phyloP scores from a whole-genome alignment of 2,113 vertebrate genomes.

The Neofelis nebulosa region DNA sequence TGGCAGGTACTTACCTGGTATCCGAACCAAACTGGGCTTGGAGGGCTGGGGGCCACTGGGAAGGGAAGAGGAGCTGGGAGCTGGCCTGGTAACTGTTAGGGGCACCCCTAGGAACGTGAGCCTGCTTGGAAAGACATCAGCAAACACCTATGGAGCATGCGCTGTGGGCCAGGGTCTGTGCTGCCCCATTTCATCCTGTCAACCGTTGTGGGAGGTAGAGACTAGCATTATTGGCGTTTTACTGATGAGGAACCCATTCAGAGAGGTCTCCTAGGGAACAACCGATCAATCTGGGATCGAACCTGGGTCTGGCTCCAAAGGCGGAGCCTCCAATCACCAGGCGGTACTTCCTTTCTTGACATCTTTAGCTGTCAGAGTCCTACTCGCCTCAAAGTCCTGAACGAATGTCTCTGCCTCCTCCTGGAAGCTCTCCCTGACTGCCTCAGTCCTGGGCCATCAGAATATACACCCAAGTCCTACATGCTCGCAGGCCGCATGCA shows the following conservation, averaged over 20 bases:
- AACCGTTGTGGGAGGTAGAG: fast-evolving
- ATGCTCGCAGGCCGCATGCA: background rate
- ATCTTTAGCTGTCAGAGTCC: background rate
- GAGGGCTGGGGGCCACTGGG: background rate
- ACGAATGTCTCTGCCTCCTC: background rate
- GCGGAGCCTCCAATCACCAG: background rate
- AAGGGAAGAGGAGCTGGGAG: background rate
- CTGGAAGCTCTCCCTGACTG: conserved; percentile 20
- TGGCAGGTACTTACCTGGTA: background rate
- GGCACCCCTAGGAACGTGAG: background rate
- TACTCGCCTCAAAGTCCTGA: background rate
- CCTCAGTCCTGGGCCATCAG: background rate
- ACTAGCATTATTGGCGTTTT: background rate
- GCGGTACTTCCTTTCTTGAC: background rate
- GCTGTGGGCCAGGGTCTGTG: background rate
- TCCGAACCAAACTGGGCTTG: background rate
- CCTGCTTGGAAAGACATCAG: background rate
- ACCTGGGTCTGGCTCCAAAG: background rate
- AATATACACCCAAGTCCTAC: background rate
- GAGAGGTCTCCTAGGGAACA: background rate
- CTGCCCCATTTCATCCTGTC: background rate
- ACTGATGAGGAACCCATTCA: background rate
- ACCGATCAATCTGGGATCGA: fast-evolving
- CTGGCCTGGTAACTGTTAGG: background rate
- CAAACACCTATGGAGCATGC: background rate